Evolutionary conservation across 1,140 invertebrate species (phyloP), one percentile per base, ranked within the genome.

Genomic region (Carposina sasakii): DNA sequence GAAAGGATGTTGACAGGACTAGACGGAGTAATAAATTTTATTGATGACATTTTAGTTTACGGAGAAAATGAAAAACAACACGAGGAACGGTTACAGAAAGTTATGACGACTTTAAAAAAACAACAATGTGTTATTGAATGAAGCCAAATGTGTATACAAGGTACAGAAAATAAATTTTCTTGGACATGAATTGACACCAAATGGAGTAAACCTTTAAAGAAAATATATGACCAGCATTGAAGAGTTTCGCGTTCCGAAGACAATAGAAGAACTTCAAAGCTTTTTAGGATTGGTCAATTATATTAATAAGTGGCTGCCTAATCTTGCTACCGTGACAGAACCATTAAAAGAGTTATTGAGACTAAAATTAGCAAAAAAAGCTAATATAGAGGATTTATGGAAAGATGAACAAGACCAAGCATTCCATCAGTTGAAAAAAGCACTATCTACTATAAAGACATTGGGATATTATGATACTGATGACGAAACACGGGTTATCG

Each of bases 271-370:
- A 54, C 17, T 40, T 1, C 34, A 40, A 13, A 48, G 37, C 57
- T 73, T 71, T 44, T 26, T 73, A 13, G 70, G 70, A 5, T 23
- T 68, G 12, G 37, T 70, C 2, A 68, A 63, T 44, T 68, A 55
- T 31, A 58, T 62, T n/a, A 51, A 43, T n/a, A 48, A 55, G 30
- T 71, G 62, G 31, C 67, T 74, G 17, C 63, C 66, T 21, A 40
- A 68, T 48, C 34, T 70, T 26, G 57, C 66, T 4, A 67, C 60
- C 2, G 8, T 55, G 12, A 68, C 52, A 22, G 52, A 67, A 52
- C 61, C 63, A 5, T 20, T 48, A 8, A 40, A 48, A 30, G 3
- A 28, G n/a, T 13, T 48, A 30, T 30, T 48, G 15, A 3, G 46
- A 2, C 17, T 19, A 10, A 45, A 33, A 24, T 17, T 31, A 13